phyloP scores from a whole-genome alignment of 1,140 invertebrate species.

The Leptestheria dahalacensis region DNA sequence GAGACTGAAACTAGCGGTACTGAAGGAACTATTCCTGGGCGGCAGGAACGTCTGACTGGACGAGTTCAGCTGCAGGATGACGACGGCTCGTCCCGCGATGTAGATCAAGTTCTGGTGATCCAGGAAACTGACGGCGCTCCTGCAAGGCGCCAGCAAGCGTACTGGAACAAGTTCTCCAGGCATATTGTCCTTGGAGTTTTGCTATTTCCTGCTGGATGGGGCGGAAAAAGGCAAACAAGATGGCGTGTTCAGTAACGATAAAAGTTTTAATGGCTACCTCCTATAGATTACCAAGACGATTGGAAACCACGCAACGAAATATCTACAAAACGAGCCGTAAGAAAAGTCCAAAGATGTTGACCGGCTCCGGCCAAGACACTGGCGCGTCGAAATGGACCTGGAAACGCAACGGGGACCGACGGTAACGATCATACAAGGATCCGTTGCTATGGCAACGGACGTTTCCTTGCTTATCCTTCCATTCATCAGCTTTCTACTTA shows the following conservation, averaged over 20 bases:
- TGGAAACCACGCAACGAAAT: not conserved
- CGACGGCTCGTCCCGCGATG: constrained; percentile 7
- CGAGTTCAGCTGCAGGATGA: constrained; percentile 2
- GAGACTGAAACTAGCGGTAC: constrained; percentile 4
- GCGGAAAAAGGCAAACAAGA: not conserved
- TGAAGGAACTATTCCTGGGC: constrained; percentile 7
- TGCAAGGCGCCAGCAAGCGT: constrained; percentile 1
- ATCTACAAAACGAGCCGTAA: not conserved
- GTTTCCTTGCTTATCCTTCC: not conserved
- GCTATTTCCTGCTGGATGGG: not conserved
- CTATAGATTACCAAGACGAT: not conserved
- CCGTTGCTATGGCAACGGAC: not conserved
- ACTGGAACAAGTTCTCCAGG: not conserved
- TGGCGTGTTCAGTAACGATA: not conserved
- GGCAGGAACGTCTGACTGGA: constrained; percentile 5
- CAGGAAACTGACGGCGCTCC: constrained; percentile 2
- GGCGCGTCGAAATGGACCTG: not conserved
- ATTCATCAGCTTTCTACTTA: too few relatives aligned
- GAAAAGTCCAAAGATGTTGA: not conserved
- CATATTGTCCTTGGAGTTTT: not conserved
- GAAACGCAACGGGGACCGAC: too few relatives aligned
- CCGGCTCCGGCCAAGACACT: not conserved
- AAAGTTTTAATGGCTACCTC: not conserved
- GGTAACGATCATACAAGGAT: not conserved
- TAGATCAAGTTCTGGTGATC: constrained; percentile 12